These are phyloP conservation scores for Characodon lateralis DNA, from an alignment of 2,797 vertebrate species.

Conservation along the genomic window DNA sequence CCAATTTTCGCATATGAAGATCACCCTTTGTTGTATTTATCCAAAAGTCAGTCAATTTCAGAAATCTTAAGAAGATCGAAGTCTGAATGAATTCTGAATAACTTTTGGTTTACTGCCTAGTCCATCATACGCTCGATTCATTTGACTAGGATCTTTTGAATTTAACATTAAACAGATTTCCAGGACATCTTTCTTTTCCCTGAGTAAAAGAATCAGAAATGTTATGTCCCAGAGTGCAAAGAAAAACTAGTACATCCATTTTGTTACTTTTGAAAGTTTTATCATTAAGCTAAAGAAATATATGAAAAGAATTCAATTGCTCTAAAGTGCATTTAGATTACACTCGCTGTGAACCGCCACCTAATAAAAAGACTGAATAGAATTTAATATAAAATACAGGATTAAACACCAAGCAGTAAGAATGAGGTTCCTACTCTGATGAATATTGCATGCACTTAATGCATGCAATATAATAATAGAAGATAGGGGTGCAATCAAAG, in stretches of 20 bases:
- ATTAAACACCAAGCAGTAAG: neutral
- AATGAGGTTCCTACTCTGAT: neutral
- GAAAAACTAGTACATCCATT: too few species aligned
- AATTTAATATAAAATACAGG: too few species aligned
- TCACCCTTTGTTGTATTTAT: neutral
- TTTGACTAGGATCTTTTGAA: neutral
- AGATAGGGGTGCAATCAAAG: neutral
- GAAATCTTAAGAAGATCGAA: neutral
- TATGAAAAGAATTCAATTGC: too few species aligned
- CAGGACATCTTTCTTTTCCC: neutral
- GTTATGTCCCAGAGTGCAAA: too few species aligned
- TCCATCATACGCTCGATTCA: neutral
- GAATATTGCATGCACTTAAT: neutral
- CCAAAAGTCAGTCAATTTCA: neutral
- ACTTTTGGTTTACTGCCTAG: too few species aligned
- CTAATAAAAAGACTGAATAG: too few species aligned
- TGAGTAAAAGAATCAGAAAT: too few species aligned
- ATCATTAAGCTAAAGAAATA: too few species aligned
- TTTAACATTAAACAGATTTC: neutral
- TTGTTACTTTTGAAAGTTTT: too few species aligned
- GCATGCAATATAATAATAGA: neutral
- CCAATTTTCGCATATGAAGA: neutral
- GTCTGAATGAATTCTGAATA: too few species aligned
- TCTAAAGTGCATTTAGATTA: too few species aligned
- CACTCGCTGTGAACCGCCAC: too few species aligned